These are phyloP conservation scores for Coptodon rendalli DNA, from an alignment of 2,113 vertebrate species.

Conservation along the genomic window DNA sequence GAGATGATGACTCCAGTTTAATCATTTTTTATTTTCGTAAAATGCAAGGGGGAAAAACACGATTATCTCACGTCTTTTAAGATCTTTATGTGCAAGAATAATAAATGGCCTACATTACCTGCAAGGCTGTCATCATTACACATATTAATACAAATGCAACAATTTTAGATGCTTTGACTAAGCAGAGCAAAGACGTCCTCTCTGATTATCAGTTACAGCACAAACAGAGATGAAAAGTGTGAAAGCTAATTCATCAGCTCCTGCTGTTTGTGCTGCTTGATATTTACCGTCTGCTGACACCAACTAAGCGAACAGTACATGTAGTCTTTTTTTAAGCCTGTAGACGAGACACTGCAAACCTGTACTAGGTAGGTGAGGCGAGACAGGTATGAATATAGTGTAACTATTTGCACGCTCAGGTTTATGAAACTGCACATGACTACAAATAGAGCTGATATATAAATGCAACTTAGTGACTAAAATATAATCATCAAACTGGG, in stretches of 20 bases:
- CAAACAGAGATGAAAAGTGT: not conserved
- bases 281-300: not conserved
- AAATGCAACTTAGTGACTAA: accelerated
- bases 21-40: not conserved
- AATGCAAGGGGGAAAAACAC: not conserved
- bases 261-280: not conserved
- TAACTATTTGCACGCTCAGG: not conserved
- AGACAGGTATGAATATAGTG: not conserved
- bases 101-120: not conserved
- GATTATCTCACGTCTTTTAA: not conserved
- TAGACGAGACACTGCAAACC: not conserved
- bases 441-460: not conserved
- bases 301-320: not conserved
- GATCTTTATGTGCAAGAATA: not conserved
- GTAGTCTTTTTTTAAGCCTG: not conserved
- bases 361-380: not conserved
- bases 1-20: not conserved
- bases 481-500: not conserved
- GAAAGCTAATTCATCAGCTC: not conserved
- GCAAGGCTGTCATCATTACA: not conserved
- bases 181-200: not conserved
- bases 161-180: not conserved
- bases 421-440: not conserved
- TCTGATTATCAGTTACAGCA: not conserved
- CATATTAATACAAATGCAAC: not conserved